phyloP scores from a whole-genome alignment of 2,797 vertebrate genomes.

The Neostethus bicornis region DNA sequence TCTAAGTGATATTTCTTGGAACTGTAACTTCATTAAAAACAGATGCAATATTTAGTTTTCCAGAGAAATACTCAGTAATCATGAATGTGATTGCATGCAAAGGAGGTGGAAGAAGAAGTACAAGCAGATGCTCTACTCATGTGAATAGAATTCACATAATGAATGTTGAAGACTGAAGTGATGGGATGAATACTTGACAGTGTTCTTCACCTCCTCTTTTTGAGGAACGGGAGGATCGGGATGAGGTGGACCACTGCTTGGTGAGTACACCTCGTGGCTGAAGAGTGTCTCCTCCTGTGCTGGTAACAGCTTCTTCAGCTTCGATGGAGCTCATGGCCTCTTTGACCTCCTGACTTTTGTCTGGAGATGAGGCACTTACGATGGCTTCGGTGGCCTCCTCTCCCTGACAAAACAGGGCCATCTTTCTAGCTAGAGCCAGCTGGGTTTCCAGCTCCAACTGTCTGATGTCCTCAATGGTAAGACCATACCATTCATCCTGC shows the following conservation, averaged over 20 bases:
- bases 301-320: constrained; percentile 64
- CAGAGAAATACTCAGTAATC: not conserved
- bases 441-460: constrained; percentile 95
- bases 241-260: constrained; percentile 99
- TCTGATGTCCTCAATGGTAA: constrained; percentile 96
- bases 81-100: constrained; percentile 22
- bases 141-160: constrained; percentile 5
- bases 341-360: constrained; percentile 79
- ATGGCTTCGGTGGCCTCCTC: constrained; percentile 85
- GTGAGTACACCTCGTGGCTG: constrained; percentile 87
- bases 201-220: constrained; percentile 91
- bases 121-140: not conserved
- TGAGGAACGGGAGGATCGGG: constrained; percentile 94
- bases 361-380: constrained; percentile 68
- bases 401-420: constrained; percentile 90
- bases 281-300: constrained; percentile 74
- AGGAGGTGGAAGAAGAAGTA: not conserved
- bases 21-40: not conserved
- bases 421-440: constrained; percentile 92
- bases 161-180: constrained; percentile 6
- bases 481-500: constrained; percentile 98
- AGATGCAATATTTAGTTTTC: not conserved
- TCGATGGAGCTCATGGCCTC: constrained; percentile 78
- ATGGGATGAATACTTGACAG: not conserved
- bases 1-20: not conserved